These are phyloP conservation scores for Arvicola amphibius DNA, from an alignment of 2,797 vertebrate genomes.

Conservation along the genomic window DNA sequence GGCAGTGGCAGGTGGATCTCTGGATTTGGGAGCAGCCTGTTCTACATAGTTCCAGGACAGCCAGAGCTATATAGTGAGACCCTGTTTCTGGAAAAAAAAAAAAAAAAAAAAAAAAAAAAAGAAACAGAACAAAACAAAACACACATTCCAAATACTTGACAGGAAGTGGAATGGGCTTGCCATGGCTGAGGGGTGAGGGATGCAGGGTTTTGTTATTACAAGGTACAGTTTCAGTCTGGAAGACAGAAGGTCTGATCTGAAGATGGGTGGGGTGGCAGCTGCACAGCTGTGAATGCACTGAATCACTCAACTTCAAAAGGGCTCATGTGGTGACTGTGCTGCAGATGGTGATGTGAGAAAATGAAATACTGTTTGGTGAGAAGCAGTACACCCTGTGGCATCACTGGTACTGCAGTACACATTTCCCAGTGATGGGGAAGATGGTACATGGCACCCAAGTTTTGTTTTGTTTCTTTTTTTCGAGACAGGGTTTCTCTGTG, in stretches of 20 bases:
- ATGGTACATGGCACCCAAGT: not conserved
- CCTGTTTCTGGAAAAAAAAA: not conserved
- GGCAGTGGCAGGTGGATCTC: too few species aligned
- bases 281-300: not conserved
- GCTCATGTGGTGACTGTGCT: not conserved
- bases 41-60: not conserved
- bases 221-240: not conserved
- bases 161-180: not conserved
- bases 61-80: not conserved
- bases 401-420: not conserved
- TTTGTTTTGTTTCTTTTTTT: not conserved
- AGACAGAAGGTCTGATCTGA: not conserved
- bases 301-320: not conserved
- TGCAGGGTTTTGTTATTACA: not conserved
- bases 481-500: not conserved
- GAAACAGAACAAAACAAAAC: not conserved
- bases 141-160: not conserved
- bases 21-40: not conserved
- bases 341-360: not conserved
- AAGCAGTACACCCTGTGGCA: not conserved
- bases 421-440: not conserved
- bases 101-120: not conserved
- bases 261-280: not conserved
- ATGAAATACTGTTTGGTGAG: not conserved
- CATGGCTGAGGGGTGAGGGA: too few species aligned